Evolutionary conservation across 1,140 invertebrate genomes (phyloP).

Genomic region (Lutraria rhynchaena): DNA sequence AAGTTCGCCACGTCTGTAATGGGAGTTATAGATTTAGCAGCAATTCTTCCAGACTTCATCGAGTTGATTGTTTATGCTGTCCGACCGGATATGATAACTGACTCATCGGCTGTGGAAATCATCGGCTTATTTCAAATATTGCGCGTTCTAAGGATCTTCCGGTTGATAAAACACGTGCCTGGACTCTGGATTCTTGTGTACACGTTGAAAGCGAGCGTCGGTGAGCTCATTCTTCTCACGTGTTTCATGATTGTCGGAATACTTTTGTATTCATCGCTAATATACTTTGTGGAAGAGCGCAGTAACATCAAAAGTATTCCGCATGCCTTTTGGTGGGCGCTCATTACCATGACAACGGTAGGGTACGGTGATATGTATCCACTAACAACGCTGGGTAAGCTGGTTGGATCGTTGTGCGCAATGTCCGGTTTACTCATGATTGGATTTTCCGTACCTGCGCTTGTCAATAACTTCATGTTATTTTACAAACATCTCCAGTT

Average conservation of each 20-base stretch:
- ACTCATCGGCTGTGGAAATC: constrained; percentile 1
- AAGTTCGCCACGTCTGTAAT: constrained; percentile 78
- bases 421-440: constrained; percentile 99
- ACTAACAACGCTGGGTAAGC: constrained; percentile 67
- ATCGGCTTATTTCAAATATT: constrained; percentile 61
- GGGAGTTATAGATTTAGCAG: constrained; percentile 84
- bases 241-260: constrained; percentile 99
- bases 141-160: constrained; percentile 67
- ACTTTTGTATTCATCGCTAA: constrained; percentile 98
- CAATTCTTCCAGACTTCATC: constrained; percentile 79
- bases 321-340: constrained; percentile 82
- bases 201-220: constrained; percentile 98
- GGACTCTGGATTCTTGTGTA: constrained; percentile 98
- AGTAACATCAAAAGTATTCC: constrained; percentile 74
- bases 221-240: constrained; percentile 98
- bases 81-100: constrained; percentile 10
- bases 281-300: constrained; percentile 85
- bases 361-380: constrained; percentile 82
- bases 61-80: constrained; percentile 52
- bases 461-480: constrained; percentile 53
- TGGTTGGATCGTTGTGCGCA: constrained; percentile 86
- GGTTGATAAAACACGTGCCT: constrained; percentile 89
- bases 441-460: constrained; percentile 81
- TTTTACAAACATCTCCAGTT: constrained; percentile 47
- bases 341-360: constrained; percentile 84